A percentile compares a stretch with the other conserved stretches of the same genome.
phyloP scores from a whole-genome alignment of 2,797 vertebrate genomes.

The Rhinella marina region DNA sequence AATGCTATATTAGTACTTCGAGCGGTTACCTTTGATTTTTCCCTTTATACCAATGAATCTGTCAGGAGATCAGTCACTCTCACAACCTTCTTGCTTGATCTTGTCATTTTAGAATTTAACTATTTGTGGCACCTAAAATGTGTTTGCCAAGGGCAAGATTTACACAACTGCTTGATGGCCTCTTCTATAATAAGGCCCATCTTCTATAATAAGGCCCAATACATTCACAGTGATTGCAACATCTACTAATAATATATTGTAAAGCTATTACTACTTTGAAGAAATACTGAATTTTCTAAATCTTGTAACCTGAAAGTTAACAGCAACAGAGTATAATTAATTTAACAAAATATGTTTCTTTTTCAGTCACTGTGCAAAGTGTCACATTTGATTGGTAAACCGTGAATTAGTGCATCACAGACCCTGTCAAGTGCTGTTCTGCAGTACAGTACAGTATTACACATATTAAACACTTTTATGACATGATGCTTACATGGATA shows the following conservation, averaged over 20 bases:
- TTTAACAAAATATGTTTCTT: neutral
- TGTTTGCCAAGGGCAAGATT: neutral
- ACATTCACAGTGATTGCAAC: neutral
- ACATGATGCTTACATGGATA: too few species aligned
- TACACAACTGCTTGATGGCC: neutral
- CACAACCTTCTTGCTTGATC: slow-evolving; percentile 40
- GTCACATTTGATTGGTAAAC: neutral
- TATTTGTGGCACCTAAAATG: neutral
- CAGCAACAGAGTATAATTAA: neutral
- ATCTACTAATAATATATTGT: slow-evolving; percentile 1
- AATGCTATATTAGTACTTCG: slow-evolving; percentile 58
- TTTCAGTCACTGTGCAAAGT: neutral
- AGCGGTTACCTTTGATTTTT: slow-evolving; percentile 52
- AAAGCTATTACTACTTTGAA: neutral
- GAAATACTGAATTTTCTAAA: neutral
- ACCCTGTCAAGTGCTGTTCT: too few species aligned
- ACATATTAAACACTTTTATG: too few species aligned
- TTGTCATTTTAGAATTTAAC: slow-evolving; percentile 31
- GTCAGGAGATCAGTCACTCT: slow-evolving; percentile 40
- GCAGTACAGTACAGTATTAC: too few species aligned
- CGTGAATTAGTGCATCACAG: neutral
- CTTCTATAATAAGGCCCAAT: neutral
- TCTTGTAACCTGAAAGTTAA: neutral
- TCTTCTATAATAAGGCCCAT: neutral
- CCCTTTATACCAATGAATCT: slow-evolving; percentile 54